Evolutionary conservation across 2,797 vertebrate species (phyloP).

Genomic region (Manis pentadactyla): DNA sequence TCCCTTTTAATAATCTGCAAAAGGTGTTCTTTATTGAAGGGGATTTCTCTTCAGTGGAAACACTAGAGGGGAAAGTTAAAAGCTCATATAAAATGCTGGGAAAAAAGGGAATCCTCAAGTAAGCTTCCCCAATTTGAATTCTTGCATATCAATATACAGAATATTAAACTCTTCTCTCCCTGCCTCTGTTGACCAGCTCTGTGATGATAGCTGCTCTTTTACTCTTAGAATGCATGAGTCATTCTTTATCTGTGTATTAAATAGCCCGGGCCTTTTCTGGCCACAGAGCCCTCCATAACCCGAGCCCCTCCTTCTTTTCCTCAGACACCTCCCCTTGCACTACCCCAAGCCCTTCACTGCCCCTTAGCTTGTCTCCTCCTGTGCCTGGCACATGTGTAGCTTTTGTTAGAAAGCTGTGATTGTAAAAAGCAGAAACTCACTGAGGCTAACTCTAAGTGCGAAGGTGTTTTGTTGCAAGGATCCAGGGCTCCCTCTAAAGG

Average conservation of each 20-base stretch:
- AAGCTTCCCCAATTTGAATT: constrained; percentile 67
- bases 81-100: neutral
- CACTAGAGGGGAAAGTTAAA: constrained; percentile 36
- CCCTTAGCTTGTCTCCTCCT: neutral
- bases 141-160: constrained; percentile 71
- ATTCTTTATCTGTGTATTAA: constrained; percentile 72
- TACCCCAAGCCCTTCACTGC: too few relatives aligned
- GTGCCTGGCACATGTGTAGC: neutral
- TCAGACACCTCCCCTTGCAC: neutral
- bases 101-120: neutral
- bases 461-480: rapidly evolving
- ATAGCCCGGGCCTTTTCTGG: neutral
- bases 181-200: neutral
- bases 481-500: neutral
- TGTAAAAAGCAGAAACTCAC: neutral
- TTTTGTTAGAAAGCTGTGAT: neutral
- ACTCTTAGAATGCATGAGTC: neutral
- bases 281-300: neutral
- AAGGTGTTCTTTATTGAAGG: constrained; percentile 48
- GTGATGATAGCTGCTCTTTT: constrained; percentile 50
- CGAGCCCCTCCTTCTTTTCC: neutral
- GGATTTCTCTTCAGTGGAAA: constrained; percentile 49
- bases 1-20: constrained; percentile 76
- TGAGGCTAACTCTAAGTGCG: neutral
- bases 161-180: constrained; percentile 2